phyloP scores from a whole-genome alignment of 2,797 vertebrate species.

The Anguilla marmorata region DNA sequence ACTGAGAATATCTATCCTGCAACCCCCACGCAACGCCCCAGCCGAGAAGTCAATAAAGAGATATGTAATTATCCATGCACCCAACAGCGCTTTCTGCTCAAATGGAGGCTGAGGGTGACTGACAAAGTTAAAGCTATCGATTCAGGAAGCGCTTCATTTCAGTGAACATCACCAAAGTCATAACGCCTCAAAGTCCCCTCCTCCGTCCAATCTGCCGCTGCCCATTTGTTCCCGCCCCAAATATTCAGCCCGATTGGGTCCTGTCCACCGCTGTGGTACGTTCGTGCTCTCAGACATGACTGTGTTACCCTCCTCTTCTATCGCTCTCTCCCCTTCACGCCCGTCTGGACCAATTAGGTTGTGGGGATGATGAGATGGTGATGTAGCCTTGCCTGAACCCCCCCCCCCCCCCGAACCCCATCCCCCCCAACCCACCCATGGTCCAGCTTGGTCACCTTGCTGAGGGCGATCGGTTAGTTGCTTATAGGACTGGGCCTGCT shows the following conservation, averaged over 20 bases:
- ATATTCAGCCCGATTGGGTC: not conserved
- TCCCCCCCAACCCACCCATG: not conserved
- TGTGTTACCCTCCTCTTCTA: conserved; percentile 58
- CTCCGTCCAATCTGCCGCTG: not conserved
- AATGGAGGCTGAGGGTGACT: conserved; percentile 63
- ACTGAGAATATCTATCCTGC: not conserved
- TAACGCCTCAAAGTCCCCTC: not conserved
- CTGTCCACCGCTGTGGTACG: conserved; percentile 33
- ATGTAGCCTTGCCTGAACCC: conserved; percentile 37
- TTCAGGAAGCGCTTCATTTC: conserved; percentile 43
- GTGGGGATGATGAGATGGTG: conserved; percentile 40
- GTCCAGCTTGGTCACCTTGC: conserved; percentile 74
- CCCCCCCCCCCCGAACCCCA: conserved; percentile 23
- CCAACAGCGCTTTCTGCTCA: conserved; percentile 60
- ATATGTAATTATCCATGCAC: conserved; percentile 45
- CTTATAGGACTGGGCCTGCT: conserved; percentile 53
- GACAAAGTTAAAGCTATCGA: conserved; percentile 59
- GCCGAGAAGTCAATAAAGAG: conserved; percentile 41
- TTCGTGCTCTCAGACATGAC: conserved; percentile 42
- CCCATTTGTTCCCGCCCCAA: not conserved
- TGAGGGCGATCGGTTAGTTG: conserved; percentile 68
- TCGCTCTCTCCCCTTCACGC: conserved; percentile 79
- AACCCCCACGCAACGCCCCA: conserved; percentile 33
- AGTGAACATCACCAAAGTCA: conserved; percentile 32
- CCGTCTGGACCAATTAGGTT: conserved; percentile 82